Conservation (phyloP, 2,888 invertebrate species). For the Campopleginae sp. region DNA sequence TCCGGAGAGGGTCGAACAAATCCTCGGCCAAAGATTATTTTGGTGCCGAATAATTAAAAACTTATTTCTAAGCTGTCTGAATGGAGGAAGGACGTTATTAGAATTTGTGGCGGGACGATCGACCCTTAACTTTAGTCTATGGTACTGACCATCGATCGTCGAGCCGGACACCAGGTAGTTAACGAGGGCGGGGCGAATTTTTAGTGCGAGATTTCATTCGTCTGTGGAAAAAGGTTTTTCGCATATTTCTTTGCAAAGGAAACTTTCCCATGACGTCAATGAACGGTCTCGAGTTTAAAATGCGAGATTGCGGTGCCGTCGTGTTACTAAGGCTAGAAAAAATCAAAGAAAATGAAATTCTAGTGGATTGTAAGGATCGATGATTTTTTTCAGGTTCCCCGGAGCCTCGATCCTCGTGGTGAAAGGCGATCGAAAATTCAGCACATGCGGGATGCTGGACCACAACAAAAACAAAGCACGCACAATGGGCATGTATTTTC, state of each 20-base stretch:
- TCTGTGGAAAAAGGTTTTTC: neutral
- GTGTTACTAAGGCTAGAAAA: neutral
- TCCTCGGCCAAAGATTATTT: neutral
- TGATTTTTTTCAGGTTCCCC: slow-evolving; percentile 83
- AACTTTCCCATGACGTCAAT: neutral
- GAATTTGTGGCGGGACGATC: neutral
- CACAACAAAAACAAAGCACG: slow-evolving; percentile 88
- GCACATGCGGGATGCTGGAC: slow-evolving; percentile 92
- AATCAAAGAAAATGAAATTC: neutral
- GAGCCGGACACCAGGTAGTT: neutral
- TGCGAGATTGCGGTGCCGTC: neutral
- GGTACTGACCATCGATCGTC: neutral
- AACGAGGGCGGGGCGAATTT: neutral
- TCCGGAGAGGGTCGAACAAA: neutral
- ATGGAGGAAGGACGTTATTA: neutral
- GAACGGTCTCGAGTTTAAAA: neutral
- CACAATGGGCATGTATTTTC: slow-evolving; percentile 82
- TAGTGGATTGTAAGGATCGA: neutral
- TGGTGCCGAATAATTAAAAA: neutral
- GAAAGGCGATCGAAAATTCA: slow-evolving; percentile 90
- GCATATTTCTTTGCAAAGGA: neutral
- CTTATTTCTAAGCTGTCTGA: neutral
- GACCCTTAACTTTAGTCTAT: neutral
- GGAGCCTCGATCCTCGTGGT: slow-evolving; percentile 93
- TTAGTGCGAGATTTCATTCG: neutral